Evolutionary conservation across 2,797 vertebrate genomes (phyloP).

Genomic region (Setipinna tenuifilis): DNA sequence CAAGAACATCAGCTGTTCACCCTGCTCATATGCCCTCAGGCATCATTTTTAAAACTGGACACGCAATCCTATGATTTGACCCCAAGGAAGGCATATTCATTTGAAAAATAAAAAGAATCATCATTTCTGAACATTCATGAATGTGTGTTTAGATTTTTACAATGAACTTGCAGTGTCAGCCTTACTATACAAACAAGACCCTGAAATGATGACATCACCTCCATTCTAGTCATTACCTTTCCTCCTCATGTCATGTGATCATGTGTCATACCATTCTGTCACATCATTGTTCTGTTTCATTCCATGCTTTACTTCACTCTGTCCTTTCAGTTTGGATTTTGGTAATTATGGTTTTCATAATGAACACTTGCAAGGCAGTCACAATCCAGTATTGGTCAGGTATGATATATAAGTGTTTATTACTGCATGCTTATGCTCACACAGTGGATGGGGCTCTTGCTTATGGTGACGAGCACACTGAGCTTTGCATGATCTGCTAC

Average conservation of each 20-base stretch:
- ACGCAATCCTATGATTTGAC: neutral
- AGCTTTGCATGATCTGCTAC: too few species aligned
- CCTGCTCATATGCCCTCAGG: neutral
- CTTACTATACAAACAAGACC: conserved; percentile 1
- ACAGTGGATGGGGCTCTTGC: neutral
- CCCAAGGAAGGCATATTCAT: neutral
- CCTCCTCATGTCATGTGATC: neutral
- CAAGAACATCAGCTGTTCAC: neutral
- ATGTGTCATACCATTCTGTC: neutral
- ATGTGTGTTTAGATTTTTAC: neutral
- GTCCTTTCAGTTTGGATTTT: conserved; percentile 81
- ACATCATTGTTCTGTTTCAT: conserved; percentile 17
- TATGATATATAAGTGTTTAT: conserved; percentile 61
- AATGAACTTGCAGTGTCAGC: neutral
- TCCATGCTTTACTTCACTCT: conserved; percentile 48
- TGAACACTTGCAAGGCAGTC: conserved; percentile 81
- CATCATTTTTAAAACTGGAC: neutral
- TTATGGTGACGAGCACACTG: too few species aligned
- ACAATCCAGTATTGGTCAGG: conserved; percentile 84
- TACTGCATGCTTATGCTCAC: neutral
- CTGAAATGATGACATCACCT: neutral
- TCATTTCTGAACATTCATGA: neutral
- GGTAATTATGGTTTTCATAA: conserved; percentile 88
- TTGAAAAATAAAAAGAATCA: neutral
- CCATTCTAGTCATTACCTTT: neutral